Base-by-base conservation (phyloP, 1,140 invertebrate species). In the Ditylenchus dipsaci region DNA sequence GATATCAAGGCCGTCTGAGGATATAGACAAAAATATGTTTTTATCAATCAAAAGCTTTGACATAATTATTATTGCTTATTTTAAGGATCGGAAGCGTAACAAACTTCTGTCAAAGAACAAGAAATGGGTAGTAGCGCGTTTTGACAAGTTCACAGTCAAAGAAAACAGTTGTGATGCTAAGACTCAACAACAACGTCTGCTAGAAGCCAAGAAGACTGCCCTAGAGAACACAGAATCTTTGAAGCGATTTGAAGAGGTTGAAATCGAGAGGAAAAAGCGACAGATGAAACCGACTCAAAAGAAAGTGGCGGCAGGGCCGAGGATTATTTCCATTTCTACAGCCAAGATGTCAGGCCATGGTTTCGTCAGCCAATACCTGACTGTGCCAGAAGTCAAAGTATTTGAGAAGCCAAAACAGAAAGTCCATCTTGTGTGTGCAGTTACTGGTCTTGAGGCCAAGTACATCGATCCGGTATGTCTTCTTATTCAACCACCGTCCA, bases 91-190 rank as follows among this genome's bases (percentile, higher is more conserved):
- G 26, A 43, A 30, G 9, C 69, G 23, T 61, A 63, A 59, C 64
- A 61, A 68, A 42, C 56, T 73, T 38, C 53, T 77, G 62, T 62
- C 63, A 21, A 71, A 66, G 23, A 74, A 76, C 53, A 76, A 73
- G 30, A 72, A 77, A 29, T 78, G 76, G 75, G 75, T 70, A 21
- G 63, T 78, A 26, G 69, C 76, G 1, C 62, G 76, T n/a, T 58
- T 76, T 53, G 65, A 68, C 45, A 68, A 68, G 49, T 49, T 42
- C 8, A 53, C 63, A 0, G 75, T 76, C 21, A 60, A 66, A 13
- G 70, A 75, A n/a, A 76, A 76, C 58, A 62, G 29, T 13, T 68
- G 72, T 15, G 76, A 78, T 33, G 62, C 69, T 43, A 74, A 68
- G 21, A 75, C 76, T 21, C 75, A 76, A 33, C 43, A 30, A 1